Percentiles rank a stretch among this genome's conserved stretches.
Conservation (phyloP, 2,113 vertebrate species). For the Ceyx margarethae region DNA sequence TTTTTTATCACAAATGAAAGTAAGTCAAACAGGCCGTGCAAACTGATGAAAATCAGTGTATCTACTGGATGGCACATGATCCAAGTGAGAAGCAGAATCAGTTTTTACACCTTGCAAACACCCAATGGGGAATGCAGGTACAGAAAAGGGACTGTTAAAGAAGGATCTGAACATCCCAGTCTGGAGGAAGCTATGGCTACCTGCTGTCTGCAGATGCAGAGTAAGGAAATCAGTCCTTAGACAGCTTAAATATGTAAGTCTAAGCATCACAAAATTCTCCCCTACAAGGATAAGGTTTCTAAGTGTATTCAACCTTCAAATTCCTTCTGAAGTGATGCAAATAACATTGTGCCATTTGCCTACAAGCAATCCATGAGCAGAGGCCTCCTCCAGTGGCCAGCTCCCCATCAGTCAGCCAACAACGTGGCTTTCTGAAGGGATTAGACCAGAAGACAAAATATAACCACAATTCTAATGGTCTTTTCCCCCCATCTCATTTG, state of each 20-base stretch:
- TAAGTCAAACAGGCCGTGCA: neutral
- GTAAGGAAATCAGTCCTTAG: neutral
- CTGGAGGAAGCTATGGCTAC: neutral
- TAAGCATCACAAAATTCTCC: neutral
- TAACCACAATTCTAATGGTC: neutral
- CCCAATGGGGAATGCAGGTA: neutral
- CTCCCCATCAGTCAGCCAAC: neutral
- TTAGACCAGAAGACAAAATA: neutral
- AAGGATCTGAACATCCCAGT: neutral
- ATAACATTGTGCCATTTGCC: neutral
- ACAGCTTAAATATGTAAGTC: neutral
- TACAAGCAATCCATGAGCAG: neutral
- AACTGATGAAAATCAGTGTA: neutral
- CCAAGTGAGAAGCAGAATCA: neutral
- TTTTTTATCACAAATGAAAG: neutral
- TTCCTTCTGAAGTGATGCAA: neutral
- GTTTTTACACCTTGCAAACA: neutral
- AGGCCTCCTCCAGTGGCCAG: neutral
- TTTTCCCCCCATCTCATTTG: neutral
- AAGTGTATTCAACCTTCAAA: neutral
- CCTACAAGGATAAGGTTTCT: neutral
- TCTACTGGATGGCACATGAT: neutral
- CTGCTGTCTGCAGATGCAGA: neutral
- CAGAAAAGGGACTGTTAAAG: neutral
- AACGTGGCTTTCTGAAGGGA: neutral